These are phyloP conservation scores for Eurypyga helias DNA, from an alignment of 2,113 vertebrate species.

Conservation along the genomic window DNA sequence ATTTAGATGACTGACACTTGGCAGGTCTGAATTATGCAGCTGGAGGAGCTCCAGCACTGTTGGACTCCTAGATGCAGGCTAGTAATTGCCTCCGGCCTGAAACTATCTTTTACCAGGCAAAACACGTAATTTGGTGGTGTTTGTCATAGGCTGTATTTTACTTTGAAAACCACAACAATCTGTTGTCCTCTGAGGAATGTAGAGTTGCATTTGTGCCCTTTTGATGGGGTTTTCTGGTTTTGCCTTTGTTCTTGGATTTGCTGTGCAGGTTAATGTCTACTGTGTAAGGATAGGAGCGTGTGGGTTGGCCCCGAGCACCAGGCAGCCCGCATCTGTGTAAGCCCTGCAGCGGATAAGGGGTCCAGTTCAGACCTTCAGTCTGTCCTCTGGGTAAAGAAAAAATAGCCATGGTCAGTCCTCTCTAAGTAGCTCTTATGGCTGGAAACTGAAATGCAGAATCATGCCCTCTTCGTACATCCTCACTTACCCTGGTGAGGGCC, in stretches of 20 bases:
- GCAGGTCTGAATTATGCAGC: conserved; percentile 19
- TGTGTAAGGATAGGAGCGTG: background rate
- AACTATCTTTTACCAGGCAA: conserved; percentile 57
- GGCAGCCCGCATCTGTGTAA: background rate
- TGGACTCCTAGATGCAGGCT: conserved; percentile 20
- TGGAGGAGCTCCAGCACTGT: conserved; percentile 47
- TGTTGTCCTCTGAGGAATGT: conserved; percentile 37
- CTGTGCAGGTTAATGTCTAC: background rate
- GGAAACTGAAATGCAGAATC: background rate
- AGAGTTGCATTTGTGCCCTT: conserved; percentile 32
- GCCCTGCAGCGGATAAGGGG: background rate
- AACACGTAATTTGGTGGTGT: conserved; percentile 35
- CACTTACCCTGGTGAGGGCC: fast-evolving
- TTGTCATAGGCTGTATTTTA: conserved; percentile 64
- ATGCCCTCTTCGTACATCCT: background rate
- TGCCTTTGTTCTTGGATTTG: conserved; percentile 39
- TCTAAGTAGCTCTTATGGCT: background rate
- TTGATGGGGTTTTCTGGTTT: conserved; percentile 37
- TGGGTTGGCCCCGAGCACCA: background rate
- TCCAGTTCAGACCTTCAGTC: background rate
- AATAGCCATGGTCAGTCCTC: background rate
- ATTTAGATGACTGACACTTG: conserved; percentile 39
- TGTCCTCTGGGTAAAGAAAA: background rate
- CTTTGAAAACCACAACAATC: conserved; percentile 65
- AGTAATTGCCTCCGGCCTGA: conserved; percentile 66